These are phyloP conservation scores for Hemibagrus wyckioides DNA, from an alignment of 2,113 vertebrate genomes.

Conservation along the genomic window DNA sequence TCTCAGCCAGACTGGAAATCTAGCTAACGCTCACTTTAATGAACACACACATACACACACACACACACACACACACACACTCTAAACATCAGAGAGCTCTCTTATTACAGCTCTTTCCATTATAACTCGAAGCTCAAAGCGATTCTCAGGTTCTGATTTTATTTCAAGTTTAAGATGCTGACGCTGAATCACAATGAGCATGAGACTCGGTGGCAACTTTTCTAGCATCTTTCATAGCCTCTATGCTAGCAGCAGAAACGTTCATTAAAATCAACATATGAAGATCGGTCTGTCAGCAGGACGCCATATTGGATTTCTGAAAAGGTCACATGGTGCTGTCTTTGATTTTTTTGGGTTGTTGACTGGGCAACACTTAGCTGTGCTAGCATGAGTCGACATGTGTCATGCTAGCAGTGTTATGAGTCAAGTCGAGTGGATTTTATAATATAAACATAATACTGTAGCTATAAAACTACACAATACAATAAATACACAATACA, in stretches of 20 bases:
- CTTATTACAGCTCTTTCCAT: not conserved
- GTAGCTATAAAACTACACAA: not conserved
- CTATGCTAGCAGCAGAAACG: not conserved
- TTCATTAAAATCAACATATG: not conserved
- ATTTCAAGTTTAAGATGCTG: conserved; percentile 4
- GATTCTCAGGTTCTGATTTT: not conserved
- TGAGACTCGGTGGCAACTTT: not conserved
- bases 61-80: no score
- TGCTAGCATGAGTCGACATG: not conserved
- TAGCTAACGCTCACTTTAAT: conserved; percentile 46
- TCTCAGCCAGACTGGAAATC: conserved; percentile 14
- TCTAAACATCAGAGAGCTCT: conserved; percentile 17
- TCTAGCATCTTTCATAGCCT: not conserved
- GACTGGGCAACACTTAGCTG: not conserved
- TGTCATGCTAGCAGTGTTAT: not conserved
- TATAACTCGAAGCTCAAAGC: conserved; percentile 13
- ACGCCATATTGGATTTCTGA: no score
- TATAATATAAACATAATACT: no score
- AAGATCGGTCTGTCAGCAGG: not conserved
- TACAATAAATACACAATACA: not conserved
- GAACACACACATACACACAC: conserved; percentile 18
- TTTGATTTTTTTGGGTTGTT: not conserved
- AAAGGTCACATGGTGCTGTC: not conserved
- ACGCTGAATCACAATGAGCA: not conserved
- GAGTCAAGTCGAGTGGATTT: not conserved